These are phyloP conservation scores for Brachionus calyciflorus DNA, from an alignment of 1,140 invertebrate genomes.

Conservation along the genomic window DNA sequence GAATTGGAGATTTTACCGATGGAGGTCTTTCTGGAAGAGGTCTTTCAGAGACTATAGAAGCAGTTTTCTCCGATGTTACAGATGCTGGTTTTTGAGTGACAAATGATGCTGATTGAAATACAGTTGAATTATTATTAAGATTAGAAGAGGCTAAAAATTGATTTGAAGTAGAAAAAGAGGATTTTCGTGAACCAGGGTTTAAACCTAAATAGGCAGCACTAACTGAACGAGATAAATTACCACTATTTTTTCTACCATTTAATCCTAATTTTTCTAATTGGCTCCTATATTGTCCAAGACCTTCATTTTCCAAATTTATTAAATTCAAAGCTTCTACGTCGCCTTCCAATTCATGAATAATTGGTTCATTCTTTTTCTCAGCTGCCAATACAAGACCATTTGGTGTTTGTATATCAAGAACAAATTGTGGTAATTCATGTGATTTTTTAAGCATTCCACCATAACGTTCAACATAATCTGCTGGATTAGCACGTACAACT, in stretches of 20 bases:
- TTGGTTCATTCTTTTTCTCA: background rate
- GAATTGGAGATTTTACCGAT: background rate
- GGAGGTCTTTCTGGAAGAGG: background rate
- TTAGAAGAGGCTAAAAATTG: background rate
- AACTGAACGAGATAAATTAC: background rate
- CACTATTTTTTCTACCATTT: too few species aligned
- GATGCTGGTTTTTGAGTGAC: background rate
- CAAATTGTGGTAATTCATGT: constrained; percentile 15
- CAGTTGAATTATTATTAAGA: background rate
- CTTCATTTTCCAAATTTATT: constrained; percentile 8
- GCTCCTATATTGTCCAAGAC: background rate
- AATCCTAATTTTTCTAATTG: background rate
- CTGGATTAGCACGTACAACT: constrained; percentile 16
- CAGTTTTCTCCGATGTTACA: background rate
- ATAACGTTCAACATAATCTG: constrained; percentile 16
- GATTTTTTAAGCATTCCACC: background rate
- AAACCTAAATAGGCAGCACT: background rate
- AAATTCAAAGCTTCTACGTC: constrained; percentile 32
- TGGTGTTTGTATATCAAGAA: constrained; percentile 13
- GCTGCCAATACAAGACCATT: constrained; percentile 33
- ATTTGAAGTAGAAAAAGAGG: background rate
- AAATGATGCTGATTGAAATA: background rate
- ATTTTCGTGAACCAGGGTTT: background rate
- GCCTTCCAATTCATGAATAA: constrained; percentile 34
- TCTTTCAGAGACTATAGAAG: constrained; percentile 10